Percentiles rank a stretch among this genome's conserved stretches.
phyloP scores from a whole-genome alignment of 2,113 vertebrate genomes.

The Oreochromis spilurus region DNA sequence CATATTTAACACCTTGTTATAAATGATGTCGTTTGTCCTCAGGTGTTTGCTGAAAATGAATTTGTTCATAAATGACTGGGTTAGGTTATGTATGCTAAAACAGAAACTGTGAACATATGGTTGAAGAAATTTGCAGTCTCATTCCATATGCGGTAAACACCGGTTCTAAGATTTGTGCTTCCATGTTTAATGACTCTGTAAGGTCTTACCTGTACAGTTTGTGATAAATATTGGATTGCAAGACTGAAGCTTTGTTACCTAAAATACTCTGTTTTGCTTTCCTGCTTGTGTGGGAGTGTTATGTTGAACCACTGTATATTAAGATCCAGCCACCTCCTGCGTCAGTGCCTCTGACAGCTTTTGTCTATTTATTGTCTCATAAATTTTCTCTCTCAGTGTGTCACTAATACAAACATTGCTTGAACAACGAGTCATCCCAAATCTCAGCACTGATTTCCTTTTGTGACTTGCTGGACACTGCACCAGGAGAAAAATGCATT shows the following conservation, averaged over 20 bases:
- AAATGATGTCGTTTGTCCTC: background rate
- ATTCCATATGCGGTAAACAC: background rate
- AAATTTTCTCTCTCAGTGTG: constrained; percentile 8
- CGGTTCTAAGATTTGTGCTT: background rate
- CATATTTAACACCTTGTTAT: background rate
- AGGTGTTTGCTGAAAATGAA: constrained; percentile 9
- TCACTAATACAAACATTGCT: constrained; percentile 24
- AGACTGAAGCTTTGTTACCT: background rate
- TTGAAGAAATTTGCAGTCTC: background rate
- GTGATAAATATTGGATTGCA: background rate
- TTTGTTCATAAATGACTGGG: constrained; percentile 38
- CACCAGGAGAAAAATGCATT: background rate
- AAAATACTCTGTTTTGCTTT: background rate
- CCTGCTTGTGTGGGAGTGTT: background rate
- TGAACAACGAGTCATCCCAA: background rate
- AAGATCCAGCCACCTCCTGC: background rate
- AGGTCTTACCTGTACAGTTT: background rate
- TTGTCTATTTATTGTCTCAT: constrained; percentile 24
- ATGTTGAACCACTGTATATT: background rate
- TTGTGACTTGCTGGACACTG: background rate
- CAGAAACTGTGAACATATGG: constrained; percentile 47
- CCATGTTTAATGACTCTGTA: background rate
- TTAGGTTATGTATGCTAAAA: constrained; percentile 43
- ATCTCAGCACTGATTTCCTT: background rate
- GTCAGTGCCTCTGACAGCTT: constrained; percentile 9